Percentiles rank a stretch among this genome's conserved stretches.
Evolutionary conservation across 2,113 vertebrate genomes (phyloP).

Genomic region (Ophiodon elongatus): DNA sequence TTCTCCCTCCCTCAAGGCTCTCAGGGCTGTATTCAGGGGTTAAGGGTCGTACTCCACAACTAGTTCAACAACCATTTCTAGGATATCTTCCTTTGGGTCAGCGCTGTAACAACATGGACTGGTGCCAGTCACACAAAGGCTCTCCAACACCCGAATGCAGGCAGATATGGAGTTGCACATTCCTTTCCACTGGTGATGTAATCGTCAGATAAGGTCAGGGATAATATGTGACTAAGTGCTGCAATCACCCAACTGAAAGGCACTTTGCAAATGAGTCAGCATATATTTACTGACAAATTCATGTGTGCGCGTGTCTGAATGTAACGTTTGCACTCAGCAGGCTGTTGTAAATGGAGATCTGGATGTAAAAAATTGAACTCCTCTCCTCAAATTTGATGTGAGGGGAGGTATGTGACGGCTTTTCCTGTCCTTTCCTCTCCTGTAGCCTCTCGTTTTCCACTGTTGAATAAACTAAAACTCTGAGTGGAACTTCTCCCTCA

Average conservation of each 20-base stretch:
- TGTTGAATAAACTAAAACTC: slow-evolving; percentile 61
- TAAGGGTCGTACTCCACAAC: slow-evolving; percentile 40
- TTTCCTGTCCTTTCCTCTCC: slow-evolving; percentile 55
- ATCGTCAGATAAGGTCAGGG: slow-evolving; percentile 77
- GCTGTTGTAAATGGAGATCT: slow-evolving; percentile 39
- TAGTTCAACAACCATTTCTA: slow-evolving; percentile 61
- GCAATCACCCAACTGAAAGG: slow-evolving; percentile 72
- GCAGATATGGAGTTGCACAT: slow-evolving; percentile 64
- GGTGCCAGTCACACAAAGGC: slow-evolving; percentile 39
- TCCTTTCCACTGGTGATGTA: slow-evolving; percentile 77
- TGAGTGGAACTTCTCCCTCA: slow-evolving; percentile 60
- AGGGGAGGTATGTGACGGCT: slow-evolving; percentile 49
- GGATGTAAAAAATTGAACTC: slow-evolving; percentile 39
- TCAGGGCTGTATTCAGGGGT: slow-evolving; percentile 38
- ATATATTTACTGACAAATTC: slow-evolving; percentile 59
- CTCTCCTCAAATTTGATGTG: slow-evolving; percentile 36
- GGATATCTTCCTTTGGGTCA: slow-evolving; percentile 51
- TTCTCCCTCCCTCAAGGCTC: slow-evolving; percentile 27
- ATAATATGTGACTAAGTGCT: slow-evolving; percentile 81
- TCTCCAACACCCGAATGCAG: slow-evolving; percentile 51
- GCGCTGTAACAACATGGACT: slow-evolving; percentile 52
- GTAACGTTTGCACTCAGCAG: slow-evolving; percentile 19
- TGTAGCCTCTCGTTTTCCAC: slow-evolving; percentile 62
- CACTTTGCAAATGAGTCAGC: slow-evolving; percentile 71
- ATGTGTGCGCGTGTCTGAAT: slow-evolving; percentile 16